Base-by-base conservation (phyloP, 2,113 vertebrate genomes). In the Dicerorhinus sumatrensis region DNA sequence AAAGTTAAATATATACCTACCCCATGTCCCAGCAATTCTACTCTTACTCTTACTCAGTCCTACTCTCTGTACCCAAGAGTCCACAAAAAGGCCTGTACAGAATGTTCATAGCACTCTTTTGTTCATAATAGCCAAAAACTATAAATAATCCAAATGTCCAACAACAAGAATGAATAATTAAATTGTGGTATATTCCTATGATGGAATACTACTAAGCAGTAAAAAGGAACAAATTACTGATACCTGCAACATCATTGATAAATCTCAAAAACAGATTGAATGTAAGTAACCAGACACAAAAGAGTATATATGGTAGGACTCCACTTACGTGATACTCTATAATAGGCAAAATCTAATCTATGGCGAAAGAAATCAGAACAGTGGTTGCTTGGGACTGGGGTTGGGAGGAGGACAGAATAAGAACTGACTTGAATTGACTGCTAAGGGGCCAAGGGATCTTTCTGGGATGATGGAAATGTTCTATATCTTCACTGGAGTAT, bases 111-210 rank as follows among this genome's bases (percentile, higher is more conserved):
- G 48, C 23, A 81, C 48, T 65, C 72, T 80, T 92, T 75, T 75
- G 36, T 56, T 88, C 56, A 56, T 14, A 67, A 73, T 67, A 81
- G 42, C 63, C 54, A 88, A 29, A 88, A 72, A 80, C n/a, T 81
- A n/a, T 58, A 63, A 92, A 75, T 93, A 88, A 94, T 81, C 84
- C 65, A 81, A 75, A 93, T 36, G 42, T 72, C 27, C 54, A 81
- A 27, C 42, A 81, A 73, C 31, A 72, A 73, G 67, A 81, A 65
- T 23, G 5, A 62, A 87, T 62, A 58, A 77, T 79, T 79, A 82
- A 89, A 89, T 18, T 82, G 67, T 46, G 42, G 39, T 42, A 72
- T 60, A 82, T 36, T 67, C 76, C 5, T 67, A 70, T 77, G 20
- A 18, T 21, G 20, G 48, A 81, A 76, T 77, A 93, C 20, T 39